Evolutionary conservation across 1,140 invertebrate species (phyloP).

Genomic region (Carposina sasakii): DNA sequence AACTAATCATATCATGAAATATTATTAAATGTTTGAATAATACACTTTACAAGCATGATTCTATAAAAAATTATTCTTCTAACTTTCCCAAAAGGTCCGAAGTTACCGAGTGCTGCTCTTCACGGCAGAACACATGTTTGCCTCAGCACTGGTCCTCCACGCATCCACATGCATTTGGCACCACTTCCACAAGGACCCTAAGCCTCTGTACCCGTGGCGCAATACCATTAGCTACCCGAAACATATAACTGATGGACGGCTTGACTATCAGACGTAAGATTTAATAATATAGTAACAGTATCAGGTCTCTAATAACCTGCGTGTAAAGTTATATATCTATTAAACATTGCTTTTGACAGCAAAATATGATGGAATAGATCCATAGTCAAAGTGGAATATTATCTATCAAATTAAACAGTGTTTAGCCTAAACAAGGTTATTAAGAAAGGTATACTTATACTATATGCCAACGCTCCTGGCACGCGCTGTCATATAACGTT

Average conservation of each 20-base stretch:
- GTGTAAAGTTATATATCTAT: no score
- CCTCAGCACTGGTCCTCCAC: conserved; percentile 33
- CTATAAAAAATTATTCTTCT: not conserved
- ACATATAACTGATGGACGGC: conserved; percentile 28
- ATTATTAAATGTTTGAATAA: not conserved
- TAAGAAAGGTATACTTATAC: not conserved
- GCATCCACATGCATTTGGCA: conserved; percentile 45
- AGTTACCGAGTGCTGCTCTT: conserved; percentile 39
- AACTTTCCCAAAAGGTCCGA: conserved; percentile 37
- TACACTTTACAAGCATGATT: not conserved
- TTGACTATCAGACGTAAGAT: conserved; percentile 38
- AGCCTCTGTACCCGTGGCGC: conserved; percentile 21
- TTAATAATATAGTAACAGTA: no score
- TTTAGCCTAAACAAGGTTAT: not conserved
- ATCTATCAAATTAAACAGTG: no score
- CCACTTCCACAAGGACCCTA: conserved; percentile 16
- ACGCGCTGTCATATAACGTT: no score
- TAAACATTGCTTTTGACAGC: no score
- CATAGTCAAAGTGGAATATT: no score
- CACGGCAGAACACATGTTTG: conserved; percentile 33
- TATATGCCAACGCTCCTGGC: no score
- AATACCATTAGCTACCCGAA: conserved; percentile 33
- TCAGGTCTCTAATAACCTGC: no score
- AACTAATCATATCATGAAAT: not conserved
- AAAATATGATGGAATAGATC: no score